Conservation (phyloP, 2,888 invertebrate genomes). For the Eristalis arbustorum region DNA sequence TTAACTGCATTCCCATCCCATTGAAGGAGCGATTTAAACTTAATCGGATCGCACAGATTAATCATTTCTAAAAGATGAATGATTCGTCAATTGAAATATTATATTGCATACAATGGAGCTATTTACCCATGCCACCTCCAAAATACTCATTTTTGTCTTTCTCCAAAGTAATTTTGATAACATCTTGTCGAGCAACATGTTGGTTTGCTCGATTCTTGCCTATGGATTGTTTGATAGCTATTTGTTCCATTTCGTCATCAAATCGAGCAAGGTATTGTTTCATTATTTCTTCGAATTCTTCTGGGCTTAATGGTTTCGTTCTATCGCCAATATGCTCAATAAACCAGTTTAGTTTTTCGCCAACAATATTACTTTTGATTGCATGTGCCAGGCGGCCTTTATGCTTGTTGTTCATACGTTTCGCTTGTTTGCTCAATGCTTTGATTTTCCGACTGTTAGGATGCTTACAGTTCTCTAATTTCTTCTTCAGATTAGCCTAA, state of each 20-base stretch:
- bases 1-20: slow-evolving; percentile 80
- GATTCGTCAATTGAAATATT: neutral
- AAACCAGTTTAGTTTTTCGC: slow-evolving; percentile 90
- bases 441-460: slow-evolving; percentile 92
- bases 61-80: slow-evolving; percentile 26
- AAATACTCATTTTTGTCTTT: slow-evolving; percentile 88
- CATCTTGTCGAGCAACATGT: slow-evolving; percentile 89
- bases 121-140: slow-evolving; percentile 87
- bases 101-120: neutral
- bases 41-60: slow-evolving; percentile 64
- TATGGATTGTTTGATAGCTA: slow-evolving; percentile 88
- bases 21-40: slow-evolving; percentile 76
- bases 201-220: slow-evolving; percentile 86
- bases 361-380: slow-evolving; percentile 87
- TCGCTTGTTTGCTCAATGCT: slow-evolving; percentile 86
- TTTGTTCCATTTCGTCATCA: slow-evolving; percentile 89
- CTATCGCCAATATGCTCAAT: slow-evolving; percentile 83
- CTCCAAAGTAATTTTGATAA: slow-evolving; percentile 88
- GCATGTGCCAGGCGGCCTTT: slow-evolving; percentile 82
- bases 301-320: slow-evolving; percentile 82
- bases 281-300: slow-evolving; percentile 82
- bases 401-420: slow-evolving; percentile 81
- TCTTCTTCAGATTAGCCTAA: slow-evolving; percentile 81
- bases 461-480: slow-evolving; percentile 85
- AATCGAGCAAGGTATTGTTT: slow-evolving; percentile 83